Evolutionary conservation across 2,888 invertebrate genomes (phyloP).

Genomic region (Parasteatoda lunata): DNA sequence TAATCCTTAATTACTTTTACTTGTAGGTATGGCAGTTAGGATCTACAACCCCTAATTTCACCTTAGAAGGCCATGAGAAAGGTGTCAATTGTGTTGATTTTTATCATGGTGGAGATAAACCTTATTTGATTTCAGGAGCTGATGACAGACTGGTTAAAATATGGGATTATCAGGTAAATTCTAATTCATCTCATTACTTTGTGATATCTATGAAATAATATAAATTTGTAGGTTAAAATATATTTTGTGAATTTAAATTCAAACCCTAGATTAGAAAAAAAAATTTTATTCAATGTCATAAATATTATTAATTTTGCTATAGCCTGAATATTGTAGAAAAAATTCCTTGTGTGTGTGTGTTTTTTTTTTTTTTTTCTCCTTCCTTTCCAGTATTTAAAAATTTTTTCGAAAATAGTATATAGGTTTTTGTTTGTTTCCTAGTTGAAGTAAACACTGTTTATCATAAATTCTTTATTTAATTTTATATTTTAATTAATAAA

Average conservation of each 20-base stretch:
- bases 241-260: no score
- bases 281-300: no score
- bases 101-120: slow-evolving; percentile 99
- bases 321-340: background rate
- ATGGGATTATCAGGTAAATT: slow-evolving; percentile 89
- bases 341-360: background rate
- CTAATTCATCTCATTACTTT: no score
- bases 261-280: no score
- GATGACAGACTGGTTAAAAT: slow-evolving; percentile 98
- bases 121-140: slow-evolving; percentile 98
- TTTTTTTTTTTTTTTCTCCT: background rate
- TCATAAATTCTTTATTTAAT: background rate
- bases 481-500: background rate
- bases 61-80: slow-evolving; percentile 96
- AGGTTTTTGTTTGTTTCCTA: background rate
- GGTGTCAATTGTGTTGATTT: slow-evolving; percentile 99
- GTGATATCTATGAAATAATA: no score
- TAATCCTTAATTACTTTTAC: background rate
- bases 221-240: no score
- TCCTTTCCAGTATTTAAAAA: background rate
- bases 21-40: slow-evolving; percentile 95
- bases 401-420: background rate
- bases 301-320: no score
- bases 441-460: background rate
- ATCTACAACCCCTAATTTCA: slow-evolving; percentile 97